Percentiles rank a stretch among this genome's conserved stretches.
phyloP scores from a whole-genome alignment of 2,888 invertebrate species.

The Cataglyphis albicans region DNA sequence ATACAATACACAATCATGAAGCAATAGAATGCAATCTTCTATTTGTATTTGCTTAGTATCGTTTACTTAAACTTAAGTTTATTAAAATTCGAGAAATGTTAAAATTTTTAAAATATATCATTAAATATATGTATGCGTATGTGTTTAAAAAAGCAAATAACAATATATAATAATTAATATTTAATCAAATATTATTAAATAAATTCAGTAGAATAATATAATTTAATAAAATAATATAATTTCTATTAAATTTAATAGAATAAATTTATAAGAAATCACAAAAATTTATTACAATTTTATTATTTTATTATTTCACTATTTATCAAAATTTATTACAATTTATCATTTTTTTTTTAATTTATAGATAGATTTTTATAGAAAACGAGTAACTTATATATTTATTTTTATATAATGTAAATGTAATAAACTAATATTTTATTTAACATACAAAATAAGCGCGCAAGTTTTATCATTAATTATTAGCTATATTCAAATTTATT shows the following conservation, averaged over 20 bases:
- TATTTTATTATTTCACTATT: no score
- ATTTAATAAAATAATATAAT: no score
- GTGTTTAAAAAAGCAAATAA: not conserved
- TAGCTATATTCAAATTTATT: conserved; percentile 14
- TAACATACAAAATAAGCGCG: not conserved
- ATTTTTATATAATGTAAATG: not conserved
- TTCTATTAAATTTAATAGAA: not conserved
- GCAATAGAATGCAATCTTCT: conserved; percentile 17
- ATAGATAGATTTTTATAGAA: not conserved
- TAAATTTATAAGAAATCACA: not conserved
- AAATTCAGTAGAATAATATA: not conserved
- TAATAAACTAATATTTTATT: conserved; percentile 11
- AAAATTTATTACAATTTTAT: no score
- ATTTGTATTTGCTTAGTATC: not conserved
- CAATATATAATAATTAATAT: not conserved
- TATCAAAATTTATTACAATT: not conserved
- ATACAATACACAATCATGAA: conserved; percentile 7
- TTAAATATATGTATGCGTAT: not conserved
- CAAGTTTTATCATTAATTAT: not conserved
- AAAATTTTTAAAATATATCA: conserved; percentile 8
- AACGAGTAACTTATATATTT: not conserved
- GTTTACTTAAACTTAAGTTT: not conserved
- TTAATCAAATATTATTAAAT: not conserved
- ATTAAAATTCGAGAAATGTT: not conserved
- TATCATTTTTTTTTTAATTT: conserved; percentile 1